Percentiles rank a stretch among this genome's conserved stretches.
Evolutionary conservation across 2,113 vertebrate genomes (phyloP).

Genomic region (Psilopsiagon aurifrons): DNA sequence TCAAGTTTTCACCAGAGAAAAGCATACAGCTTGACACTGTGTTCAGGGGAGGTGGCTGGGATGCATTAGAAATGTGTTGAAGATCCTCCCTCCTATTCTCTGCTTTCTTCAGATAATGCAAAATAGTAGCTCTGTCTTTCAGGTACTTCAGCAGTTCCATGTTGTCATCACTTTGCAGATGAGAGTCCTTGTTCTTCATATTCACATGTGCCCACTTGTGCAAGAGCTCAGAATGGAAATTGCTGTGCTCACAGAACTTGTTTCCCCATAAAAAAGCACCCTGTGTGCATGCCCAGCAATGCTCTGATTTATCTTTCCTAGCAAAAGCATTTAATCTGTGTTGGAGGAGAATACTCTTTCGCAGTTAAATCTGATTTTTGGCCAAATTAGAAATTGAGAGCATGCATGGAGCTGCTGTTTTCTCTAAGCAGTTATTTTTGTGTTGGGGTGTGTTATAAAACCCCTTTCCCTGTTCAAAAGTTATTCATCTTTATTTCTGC

Average conservation of each 20-base stretch:
- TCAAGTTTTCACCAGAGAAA: not conserved
- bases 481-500: conserved; percentile 20
- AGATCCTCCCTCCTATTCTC: not conserved
- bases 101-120: not conserved
- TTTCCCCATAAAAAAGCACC: not conserved
- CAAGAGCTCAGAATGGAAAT: not conserved
- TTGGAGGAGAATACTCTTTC: not conserved
- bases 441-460: not conserved
- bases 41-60: not conserved
- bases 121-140: not conserved
- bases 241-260: not conserved
- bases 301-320: not conserved
- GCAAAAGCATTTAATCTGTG: not conserved
- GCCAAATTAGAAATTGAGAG: not conserved
- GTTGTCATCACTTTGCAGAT: not conserved
- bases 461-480: not conserved
- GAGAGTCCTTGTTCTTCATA: not conserved
- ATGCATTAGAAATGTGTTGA: not conserved
- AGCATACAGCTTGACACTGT: not conserved
- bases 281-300: not conserved
- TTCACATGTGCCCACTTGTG: not conserved
- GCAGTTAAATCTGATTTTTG: conserved; percentile 14
- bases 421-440: not conserved
- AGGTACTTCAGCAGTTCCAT: not conserved
- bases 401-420: not conserved